Conservation (phyloP, 2,113 vertebrate genomes). For the Aldabrachelys gigantea region DNA sequence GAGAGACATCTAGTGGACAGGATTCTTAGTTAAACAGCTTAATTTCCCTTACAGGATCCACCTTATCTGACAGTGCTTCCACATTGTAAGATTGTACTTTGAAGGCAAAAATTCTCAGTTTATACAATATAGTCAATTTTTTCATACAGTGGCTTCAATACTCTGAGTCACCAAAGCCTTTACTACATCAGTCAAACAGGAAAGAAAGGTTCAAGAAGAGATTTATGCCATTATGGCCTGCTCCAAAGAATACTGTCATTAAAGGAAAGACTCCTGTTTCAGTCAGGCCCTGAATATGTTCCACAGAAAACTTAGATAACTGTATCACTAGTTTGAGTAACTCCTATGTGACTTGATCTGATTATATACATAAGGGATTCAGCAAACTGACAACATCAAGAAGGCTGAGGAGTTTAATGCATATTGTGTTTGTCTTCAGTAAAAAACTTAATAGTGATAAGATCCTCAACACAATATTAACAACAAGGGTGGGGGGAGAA, state of each 20-base stretch:
- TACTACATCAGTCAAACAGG: not conserved
- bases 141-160: conserved; percentile 28
- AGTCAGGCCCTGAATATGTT: not conserved
- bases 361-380: not conserved
- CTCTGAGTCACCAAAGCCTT: not conserved
- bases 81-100: not conserved
- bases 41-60: not conserved
- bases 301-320: not conserved
- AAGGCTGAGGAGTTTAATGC: not conserved
- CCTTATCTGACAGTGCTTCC: not conserved
- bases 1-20: not conserved
- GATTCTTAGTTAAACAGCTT: not conserved
- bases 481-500: not conserved
- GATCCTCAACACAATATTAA: not conserved
- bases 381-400: not conserved
- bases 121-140: not conserved
- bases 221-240: conserved; percentile 14
- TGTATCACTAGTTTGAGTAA: not conserved
- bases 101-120: conserved; percentile 34
- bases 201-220: conserved; percentile 10
- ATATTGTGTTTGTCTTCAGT: not conserved
- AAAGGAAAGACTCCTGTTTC: not conserved
- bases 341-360: not conserved
- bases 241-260: not conserved
- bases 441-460: not conserved